Evolutionary conservation across 2,797 vertebrate genomes (phyloP).

Genomic region (Sparus aurata): DNA sequence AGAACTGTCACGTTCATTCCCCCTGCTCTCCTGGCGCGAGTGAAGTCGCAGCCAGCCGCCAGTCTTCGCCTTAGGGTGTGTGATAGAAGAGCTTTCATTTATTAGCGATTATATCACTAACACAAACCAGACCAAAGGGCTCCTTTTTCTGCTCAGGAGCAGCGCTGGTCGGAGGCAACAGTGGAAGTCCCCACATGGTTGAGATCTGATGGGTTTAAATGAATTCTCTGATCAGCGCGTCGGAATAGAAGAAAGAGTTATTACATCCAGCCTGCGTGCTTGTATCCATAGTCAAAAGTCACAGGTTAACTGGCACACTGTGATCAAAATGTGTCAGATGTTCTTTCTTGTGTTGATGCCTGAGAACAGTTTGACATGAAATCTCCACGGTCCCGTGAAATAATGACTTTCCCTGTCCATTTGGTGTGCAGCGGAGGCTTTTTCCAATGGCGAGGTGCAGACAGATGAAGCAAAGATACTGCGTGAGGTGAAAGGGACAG

Average conservation of each 20-base stretch:
- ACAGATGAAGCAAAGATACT: background rate
- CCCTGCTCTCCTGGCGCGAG: conserved; percentile 59
- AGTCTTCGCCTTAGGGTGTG: conserved; percentile 63
- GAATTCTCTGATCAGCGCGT: conserved; percentile 51
- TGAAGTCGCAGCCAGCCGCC: conserved; percentile 63
- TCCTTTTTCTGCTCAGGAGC: conserved; percentile 56
- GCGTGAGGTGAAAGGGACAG: background rate
- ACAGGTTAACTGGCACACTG: conserved; percentile 15
- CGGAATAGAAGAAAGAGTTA: conserved; percentile 15
- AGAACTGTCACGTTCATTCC: conserved; percentile 69
- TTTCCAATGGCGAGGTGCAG: background rate
- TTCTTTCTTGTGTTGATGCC: background rate
- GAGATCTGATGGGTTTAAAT: conserved; percentile 48
- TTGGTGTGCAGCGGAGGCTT: background rate
- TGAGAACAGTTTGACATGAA: conserved; percentile 15
- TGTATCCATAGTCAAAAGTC: conserved; percentile 18
- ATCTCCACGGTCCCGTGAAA: conserved; percentile 11
- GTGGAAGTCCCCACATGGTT: conserved; percentile 36
- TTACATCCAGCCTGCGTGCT: conserved; percentile 7
- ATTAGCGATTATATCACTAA: conserved; percentile 73
- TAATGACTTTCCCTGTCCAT: background rate
- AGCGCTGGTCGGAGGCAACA: conserved; percentile 35
- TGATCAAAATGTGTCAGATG: conserved; percentile 24
- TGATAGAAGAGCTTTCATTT: conserved; percentile 78
- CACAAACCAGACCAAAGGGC: conserved; percentile 77